phyloP scores from a whole-genome alignment of 2,888 invertebrate species.

The Pediacus dermestoides region DNA sequence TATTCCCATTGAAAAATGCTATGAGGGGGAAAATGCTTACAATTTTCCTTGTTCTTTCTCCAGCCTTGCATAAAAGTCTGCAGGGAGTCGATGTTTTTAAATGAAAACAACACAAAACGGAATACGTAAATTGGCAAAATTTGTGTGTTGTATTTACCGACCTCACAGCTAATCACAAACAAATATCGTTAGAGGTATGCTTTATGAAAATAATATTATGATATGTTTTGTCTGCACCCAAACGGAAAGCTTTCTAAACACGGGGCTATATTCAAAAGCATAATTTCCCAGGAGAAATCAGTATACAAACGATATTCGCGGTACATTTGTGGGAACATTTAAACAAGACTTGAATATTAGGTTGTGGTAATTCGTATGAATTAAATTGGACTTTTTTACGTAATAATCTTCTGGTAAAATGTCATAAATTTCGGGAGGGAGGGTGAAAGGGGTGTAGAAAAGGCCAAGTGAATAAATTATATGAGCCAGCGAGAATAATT shows the following conservation, averaged over 20 bases:
- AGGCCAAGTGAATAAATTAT: slow-evolving; percentile 17
- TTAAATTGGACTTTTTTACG: slow-evolving; percentile 16
- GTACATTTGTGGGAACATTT: slow-evolving; percentile 46
- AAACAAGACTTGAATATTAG: slow-evolving; percentile 35
- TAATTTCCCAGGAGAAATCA: slow-evolving; percentile 50
- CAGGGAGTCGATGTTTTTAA: too few species aligned
- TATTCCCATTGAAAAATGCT: too few species aligned
- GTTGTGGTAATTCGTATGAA: slow-evolving; percentile 23
- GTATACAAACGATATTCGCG: slow-evolving; percentile 45
- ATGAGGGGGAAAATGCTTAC: too few species aligned
- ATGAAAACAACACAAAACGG: too few species aligned
- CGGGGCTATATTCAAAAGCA: slow-evolving; percentile 35
- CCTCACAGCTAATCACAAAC: too few species aligned
- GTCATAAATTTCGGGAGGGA: slow-evolving; percentile 3
- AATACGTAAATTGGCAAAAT: too few species aligned
- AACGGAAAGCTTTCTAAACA: slow-evolving; percentile 17
- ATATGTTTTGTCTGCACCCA: slow-evolving; percentile 13
- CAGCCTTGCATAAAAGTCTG: too few species aligned
- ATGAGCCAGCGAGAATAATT: slow-evolving; percentile 23
- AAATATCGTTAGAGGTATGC: slow-evolving; percentile 12
- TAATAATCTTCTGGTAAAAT: slow-evolving; percentile 12
- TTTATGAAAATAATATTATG: slow-evolving; percentile 15
- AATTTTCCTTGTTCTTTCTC: too few species aligned
- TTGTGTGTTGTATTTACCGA: too few species aligned
- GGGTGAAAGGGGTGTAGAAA: slow-evolving; percentile 3